These are phyloP conservation scores for Stenotaenia linearis DNA, from an alignment of 2,888 invertebrate genomes.

Conservation along the genomic window DNA sequence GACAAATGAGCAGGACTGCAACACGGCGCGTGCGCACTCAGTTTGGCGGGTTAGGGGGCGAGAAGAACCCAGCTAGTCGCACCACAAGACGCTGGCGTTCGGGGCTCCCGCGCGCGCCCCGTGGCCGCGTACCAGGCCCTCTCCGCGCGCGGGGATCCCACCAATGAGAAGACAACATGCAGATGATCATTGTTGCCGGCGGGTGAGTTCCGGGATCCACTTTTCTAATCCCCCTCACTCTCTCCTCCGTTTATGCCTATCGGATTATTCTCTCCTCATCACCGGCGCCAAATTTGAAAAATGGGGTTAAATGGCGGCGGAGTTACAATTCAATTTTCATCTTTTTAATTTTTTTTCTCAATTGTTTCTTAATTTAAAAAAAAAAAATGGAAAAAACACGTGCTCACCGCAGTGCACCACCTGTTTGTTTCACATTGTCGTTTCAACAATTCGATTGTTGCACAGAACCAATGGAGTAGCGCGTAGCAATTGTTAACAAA, in stretches of 20 bases:
- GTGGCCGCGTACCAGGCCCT: constrained; percentile 17
- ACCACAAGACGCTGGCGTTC: constrained; percentile 26
- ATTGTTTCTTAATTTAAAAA: too few relatives aligned
- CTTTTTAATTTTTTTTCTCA: too few relatives aligned
- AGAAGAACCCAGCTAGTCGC: background rate
- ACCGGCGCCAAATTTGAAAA: background rate
- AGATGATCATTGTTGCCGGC: constrained; percentile 35
- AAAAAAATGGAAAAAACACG: too few relatives aligned
- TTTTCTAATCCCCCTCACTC: background rate
- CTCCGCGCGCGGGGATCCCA: constrained; percentile 24
- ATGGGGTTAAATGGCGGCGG: background rate
- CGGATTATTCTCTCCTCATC: background rate
- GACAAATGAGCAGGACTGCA: constrained; percentile 5
- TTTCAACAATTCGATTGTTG: too few relatives aligned
- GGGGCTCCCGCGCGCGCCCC: constrained; percentile 26
- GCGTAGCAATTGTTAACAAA: background rate
- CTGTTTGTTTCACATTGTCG: too few relatives aligned
- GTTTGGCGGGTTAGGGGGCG: background rate
- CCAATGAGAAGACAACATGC: constrained; percentile 32
- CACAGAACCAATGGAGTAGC: too few relatives aligned
- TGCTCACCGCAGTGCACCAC: too few relatives aligned
- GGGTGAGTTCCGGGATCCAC: constrained; percentile 30
- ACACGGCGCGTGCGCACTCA: constrained; percentile 12
- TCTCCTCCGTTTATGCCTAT: background rate
- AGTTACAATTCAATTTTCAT: too few relatives aligned